Evolutionary conservation across 2,113 vertebrate genomes (phyloP).

Genomic region (Phrynocephalus versicolor): DNA sequence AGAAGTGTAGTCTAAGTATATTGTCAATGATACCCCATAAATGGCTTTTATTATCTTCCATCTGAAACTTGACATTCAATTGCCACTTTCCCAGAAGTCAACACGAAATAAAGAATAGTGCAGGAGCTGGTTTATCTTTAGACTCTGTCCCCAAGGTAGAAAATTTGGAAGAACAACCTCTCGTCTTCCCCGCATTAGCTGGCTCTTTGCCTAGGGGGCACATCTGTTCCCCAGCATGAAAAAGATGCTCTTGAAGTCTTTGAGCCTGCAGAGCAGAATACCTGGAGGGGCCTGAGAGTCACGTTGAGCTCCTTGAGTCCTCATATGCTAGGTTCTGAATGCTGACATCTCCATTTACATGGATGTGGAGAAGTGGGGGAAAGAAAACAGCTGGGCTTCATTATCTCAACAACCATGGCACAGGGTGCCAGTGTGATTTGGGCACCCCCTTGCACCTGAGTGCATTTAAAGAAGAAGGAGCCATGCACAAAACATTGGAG

Average conservation of each 20-base stretch:
- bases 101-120: neutral
- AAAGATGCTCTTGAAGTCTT: neutral
- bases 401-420: neutral
- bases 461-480: neutral
- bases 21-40: neutral
- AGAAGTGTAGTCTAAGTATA: neutral
- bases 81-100: neutral
- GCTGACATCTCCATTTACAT: neutral
- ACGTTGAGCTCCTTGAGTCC: neutral
- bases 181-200: neutral
- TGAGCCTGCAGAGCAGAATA: neutral
- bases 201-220: conserved; percentile 4
- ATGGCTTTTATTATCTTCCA: neutral
- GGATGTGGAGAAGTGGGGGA: neutral
- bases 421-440: neutral
- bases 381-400: neutral
- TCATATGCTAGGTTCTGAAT: neutral
- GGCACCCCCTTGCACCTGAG: neutral
- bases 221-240: conserved; percentile 12
- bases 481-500: neutral
- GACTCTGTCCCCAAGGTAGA: conserved; percentile 1
- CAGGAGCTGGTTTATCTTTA: neutral
- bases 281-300: neutral
- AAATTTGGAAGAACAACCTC: neutral
- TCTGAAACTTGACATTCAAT: neutral